Base-by-base conservation (phyloP, 2,113 vertebrate species). In the Nyctereutes procyonoides region DNA sequence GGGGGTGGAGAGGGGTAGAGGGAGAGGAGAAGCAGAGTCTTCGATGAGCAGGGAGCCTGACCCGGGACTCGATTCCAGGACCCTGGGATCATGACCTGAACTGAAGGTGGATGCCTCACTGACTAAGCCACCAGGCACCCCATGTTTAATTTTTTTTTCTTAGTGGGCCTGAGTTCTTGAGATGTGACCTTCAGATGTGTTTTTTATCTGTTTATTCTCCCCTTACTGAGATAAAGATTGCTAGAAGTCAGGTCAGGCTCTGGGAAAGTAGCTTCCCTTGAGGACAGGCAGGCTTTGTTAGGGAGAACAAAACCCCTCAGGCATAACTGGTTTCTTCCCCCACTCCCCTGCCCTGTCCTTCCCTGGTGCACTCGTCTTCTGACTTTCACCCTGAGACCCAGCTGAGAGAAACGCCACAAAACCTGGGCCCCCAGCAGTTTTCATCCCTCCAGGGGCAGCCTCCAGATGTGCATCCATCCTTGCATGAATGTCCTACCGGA, bases 241-340 rank as follows among this genome's bases (percentile, higher is more conserved):
- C 6, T 26, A 11, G 74, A 35, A 17, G 26, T 12, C 7, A 19
- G 58, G 32, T 8, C 0, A 58, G 20, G 48, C 28, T 60, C 17
- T 28, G 12, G 26, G 0, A 2, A 24, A 8, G 0, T 0, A 0
- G 5, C 32, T n/a, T 51, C 16, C 53, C 20, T 6, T 0, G 16
- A 5, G 1, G 28, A 14, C 8, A 4, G 9, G 17, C 19, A 6
- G 9, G 20, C 13, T 35, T 30, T 1, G 13, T 67, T 22, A 10
- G 55, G 16, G 12, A 85, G 38, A 9, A 55, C 13, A 74, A 15
- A 43, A 13, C 7, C 43, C 2, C 10, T 26, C 0, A 15, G 2
- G n/a, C 0, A 0, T n/a, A 38, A 30, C 13, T 3, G 11, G 1
- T 9, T 0, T 7, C 8, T 32, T 0, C 1, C 4, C 14, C 5